These are phyloP conservation scores for Anabas testudineus DNA, from an alignment of 2,797 vertebrate species.

Conservation along the genomic window DNA sequence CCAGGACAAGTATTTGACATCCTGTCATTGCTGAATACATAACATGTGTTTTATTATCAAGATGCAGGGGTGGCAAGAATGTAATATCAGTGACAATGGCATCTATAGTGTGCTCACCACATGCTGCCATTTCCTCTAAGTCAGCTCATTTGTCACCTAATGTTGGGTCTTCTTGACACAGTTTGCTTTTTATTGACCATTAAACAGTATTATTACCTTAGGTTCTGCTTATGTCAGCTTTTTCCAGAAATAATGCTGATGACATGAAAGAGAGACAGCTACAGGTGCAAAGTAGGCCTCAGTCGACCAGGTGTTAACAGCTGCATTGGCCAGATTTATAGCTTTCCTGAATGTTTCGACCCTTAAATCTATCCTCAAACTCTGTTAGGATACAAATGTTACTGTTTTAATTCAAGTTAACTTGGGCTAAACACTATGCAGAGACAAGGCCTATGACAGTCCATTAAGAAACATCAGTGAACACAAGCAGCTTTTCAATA, in stretches of 20 bases:
- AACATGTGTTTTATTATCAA: conserved; percentile 26
- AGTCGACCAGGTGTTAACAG: conserved; percentile 60
- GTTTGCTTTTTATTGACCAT: conserved; percentile 72
- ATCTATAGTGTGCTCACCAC: conserved; percentile 37
- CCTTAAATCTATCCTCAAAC: not conserved
- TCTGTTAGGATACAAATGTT: not conserved
- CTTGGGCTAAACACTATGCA: too few species aligned
- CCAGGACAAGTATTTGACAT: conserved; percentile 27
- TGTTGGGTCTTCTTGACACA: conserved; percentile 55
- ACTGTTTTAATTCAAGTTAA: not conserved
- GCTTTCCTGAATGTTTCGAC: not conserved
- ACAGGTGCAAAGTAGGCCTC: conserved; percentile 55
- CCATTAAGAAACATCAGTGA: conserved; percentile 34
- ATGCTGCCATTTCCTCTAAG: conserved; percentile 39
- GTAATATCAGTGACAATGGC: too few species aligned
- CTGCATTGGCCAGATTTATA: not conserved
- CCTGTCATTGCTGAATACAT: conserved; percentile 24
- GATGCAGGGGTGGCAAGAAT: conserved; percentile 11
- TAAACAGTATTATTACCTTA: conserved; percentile 70
- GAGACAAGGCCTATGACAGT: conserved; percentile 17
- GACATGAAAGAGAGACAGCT: conserved; percentile 63
- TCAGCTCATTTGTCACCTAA: conserved; percentile 67
- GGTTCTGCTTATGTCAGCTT: conserved; percentile 70
- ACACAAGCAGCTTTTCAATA: conserved; percentile 12
- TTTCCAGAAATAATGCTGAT: conserved; percentile 68